Conservation (phyloP, 2,888 invertebrate species). For the Diplolepis rosae region DNA sequence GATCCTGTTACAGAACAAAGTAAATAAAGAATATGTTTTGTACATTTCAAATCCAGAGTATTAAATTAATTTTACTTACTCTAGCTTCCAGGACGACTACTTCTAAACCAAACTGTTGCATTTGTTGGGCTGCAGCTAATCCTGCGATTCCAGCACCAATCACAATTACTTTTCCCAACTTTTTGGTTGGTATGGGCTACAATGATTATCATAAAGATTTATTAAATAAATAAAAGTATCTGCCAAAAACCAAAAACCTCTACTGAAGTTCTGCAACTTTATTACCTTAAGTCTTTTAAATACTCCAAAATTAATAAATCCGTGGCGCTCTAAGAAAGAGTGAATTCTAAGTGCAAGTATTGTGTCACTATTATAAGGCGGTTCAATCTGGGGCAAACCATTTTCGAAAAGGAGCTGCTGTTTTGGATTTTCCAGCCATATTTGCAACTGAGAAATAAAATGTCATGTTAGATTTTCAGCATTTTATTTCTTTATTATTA, state of each 20-base stretch:
- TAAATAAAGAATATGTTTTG: neutral
- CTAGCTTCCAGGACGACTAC: constrained; percentile 91
- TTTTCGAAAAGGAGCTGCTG: constrained; percentile 90
- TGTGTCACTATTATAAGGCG: constrained; percentile 95
- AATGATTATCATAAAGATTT: constrained; percentile 41
- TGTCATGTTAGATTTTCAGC: constrained; percentile 16
- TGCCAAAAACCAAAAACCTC: too few species aligned
- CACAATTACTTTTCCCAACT: constrained; percentile 77
- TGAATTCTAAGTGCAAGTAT: constrained; percentile 89
- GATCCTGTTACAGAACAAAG: constrained; percentile 76
- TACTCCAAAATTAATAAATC: constrained; percentile 98
- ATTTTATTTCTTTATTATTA: neutral
- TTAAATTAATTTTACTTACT: constrained; percentile 66
- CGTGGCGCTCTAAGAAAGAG: constrained; percentile 94
- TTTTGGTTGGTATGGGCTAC: constrained; percentile 73
- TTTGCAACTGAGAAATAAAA: constrained; percentile 79
- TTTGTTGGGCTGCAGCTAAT: constrained; percentile 93
- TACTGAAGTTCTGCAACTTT: constrained; percentile 80
- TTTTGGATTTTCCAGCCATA: constrained; percentile 97
- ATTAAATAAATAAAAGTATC: constrained; percentile 11
- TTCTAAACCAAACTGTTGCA: constrained; percentile 97
- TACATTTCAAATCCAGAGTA: neutral
- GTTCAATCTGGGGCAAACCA: constrained; percentile 86
- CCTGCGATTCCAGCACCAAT: constrained; percentile 93
- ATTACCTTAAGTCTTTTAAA: constrained; percentile 89